Evolutionary conservation across 2,888 invertebrate genomes (phyloP), one percentile per base, ranked within the genome.

Genomic region (Hirtodrosophila cameraria): DNA sequence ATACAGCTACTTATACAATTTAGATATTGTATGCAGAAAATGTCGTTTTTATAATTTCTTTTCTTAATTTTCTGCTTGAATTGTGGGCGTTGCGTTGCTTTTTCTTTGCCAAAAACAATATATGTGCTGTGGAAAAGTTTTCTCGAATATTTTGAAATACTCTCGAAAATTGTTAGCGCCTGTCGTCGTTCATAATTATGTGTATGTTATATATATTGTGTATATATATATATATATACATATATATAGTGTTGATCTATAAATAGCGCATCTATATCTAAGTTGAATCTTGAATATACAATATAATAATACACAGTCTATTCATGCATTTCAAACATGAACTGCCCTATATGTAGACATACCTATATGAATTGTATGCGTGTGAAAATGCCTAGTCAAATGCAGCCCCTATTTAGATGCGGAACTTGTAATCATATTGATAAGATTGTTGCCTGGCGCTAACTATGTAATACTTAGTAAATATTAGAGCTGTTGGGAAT

Each of bases 151-250:
- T 64, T 50, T 81, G 55, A 81, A 70, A 39, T 62, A 39, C 33
- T 52, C 25, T 7, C 8, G 50, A 70, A 50, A 50, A 63, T 81
- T 63, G 63, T 83, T 86, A 81, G 42, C 80, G 77, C 84, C 77
- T 80, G 86, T 80, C 84, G 86, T 55, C 75, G 62, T 59, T 77
- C 69, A 86, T 68, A 60, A 63, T 66, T 52, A 11, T 23, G 16
- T 43, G 28, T 18, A 30, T 38, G 15, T 27, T 16, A 15, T 13
- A 55, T 48, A 59, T 42, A 20, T n/a, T n/a, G n/a, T n/a, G n/a
- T 55, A 7, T 45, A 13, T 2, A 46, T 25, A 43, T 23, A 15
- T 15, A 8, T 46, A 20, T 31, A 18, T 42, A 25, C 41, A 50
- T 30, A 41, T 30, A 43, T 35, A 38, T n/a, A 43, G 30, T 45